These are phyloP conservation scores for Conistra vaccinii DNA, from an alignment of 2,888 invertebrate genomes.

Conservation along the genomic window DNA sequence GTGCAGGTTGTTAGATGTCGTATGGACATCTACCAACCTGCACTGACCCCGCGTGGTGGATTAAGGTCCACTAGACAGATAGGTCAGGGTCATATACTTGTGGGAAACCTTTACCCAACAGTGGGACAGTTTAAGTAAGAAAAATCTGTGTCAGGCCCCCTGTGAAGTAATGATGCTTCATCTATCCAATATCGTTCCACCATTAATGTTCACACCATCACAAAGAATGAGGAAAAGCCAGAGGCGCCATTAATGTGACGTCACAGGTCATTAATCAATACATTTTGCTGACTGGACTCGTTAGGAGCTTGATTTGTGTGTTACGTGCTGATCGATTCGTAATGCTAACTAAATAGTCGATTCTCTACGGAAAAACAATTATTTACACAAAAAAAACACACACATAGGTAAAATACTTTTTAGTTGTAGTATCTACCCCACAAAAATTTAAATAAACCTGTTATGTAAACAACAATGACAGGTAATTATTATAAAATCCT, in stretches of 20 bases:
- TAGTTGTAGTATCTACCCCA: no score
- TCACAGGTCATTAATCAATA: slow-evolving; percentile 33
- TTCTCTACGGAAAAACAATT: no score
- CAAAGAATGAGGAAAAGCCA: slow-evolving; percentile 32
- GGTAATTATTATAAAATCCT: no score
- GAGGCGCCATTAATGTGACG: slow-evolving; percentile 7
- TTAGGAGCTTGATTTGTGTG: slow-evolving; percentile 34
- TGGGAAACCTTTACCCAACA: background rate
- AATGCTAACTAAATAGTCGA: background rate
- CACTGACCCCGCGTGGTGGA: no score
- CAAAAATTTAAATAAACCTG: no score
- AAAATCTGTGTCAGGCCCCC: background rate
- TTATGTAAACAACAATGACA: no score
- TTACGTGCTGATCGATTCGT: background rate
- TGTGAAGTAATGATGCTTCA: background rate
- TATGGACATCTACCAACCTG: no score
- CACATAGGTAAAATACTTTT: no score
- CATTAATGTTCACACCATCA: slow-evolving; percentile 26
- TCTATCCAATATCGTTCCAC: background rate
- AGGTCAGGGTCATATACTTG: no score
- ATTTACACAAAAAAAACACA: no score
- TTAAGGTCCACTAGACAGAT: no score
- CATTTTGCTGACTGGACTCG: slow-evolving; percentile 21
- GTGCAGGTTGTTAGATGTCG: no score
- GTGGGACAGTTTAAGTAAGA: background rate